Evolutionary conservation across 2,797 vertebrate genomes (phyloP), one percentile per base, ranked within the genome.

Genomic region (Pyrrhura leucotis): DNA sequence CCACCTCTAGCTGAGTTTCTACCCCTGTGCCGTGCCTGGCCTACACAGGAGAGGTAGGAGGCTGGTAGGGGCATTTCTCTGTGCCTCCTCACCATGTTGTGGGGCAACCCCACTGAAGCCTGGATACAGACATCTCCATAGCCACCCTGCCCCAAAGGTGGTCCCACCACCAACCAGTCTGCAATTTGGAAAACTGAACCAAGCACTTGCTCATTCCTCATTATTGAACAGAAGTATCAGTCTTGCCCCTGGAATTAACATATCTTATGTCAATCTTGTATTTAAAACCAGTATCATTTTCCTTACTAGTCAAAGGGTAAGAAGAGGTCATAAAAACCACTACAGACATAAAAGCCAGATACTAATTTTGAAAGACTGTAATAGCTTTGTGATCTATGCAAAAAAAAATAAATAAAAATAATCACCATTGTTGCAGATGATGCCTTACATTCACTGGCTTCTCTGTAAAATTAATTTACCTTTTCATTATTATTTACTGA

Each of bases 401-500:
- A 6, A 18, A 98, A 51, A 47, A 21, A 69, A 35, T 29, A 28
- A 33, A 45, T 29, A 31, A 42, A 97, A 37, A 37, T 37, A 37
- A 40, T 40, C 97, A 96, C 96, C 96, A 96, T 97, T 94, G 98
- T 98, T 98, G 98, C 97, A 98, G 98, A 98, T 98, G 98, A 99
- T 98, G 98, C 98, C 98, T 98, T 97, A 96, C 94, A 97, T 97
- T 98, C 96, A 98, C 98, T 98, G 97, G 97, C 98, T 98, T 98
- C 98, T 98, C 97, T 93, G 85, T 96, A 97, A 98, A 98, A 98
- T 97, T 97, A 98, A 98, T 99, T 99, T 98, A 98, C 97, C 98
- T 98, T 98, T 98, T 98, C 98, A 98, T 98, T 99, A 98, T 99
- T 99, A 99, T 99, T 99, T 99, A 99, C 98, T 98, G 98, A 98